These are phyloP conservation scores for Teinopalpus imperialis DNA, from an alignment of 2,888 invertebrate species.

Conservation along the genomic window DNA sequence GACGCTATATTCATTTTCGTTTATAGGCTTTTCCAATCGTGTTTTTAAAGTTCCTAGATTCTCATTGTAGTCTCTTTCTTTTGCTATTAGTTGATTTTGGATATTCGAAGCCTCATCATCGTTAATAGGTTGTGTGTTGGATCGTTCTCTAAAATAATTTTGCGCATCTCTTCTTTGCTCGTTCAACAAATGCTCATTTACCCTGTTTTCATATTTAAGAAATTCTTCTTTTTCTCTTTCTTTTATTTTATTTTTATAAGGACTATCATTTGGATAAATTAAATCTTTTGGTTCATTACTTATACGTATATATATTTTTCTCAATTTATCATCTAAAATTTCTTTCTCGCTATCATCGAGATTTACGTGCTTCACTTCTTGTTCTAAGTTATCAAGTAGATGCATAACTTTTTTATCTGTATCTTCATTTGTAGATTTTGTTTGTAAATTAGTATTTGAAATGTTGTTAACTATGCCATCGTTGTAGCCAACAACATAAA, in stretches of 20 bases:
- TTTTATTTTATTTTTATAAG: conserved; percentile 3
- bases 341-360: conserved; percentile 49
- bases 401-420: conserved; percentile 48
- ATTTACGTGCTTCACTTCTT: conserved; percentile 53
- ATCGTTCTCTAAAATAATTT: conserved; percentile 1
- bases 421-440: conserved; percentile 37
- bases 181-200: conserved; percentile 15
- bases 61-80: conserved; percentile 8
- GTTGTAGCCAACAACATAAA: background rate
- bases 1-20: conserved; percentile 10
- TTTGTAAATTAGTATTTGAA: conserved; percentile 14
- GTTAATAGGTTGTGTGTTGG: background rate
- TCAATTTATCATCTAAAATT: conserved; percentile 56
- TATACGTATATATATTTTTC: conserved; percentile 52
- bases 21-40: conserved; percentile 23
- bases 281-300: conserved; percentile 18
- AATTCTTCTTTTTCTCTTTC: conserved; percentile 11
- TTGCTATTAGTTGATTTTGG: conserved; percentile 7
- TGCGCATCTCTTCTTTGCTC: conserved; percentile 4
- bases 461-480: conserved; percentile 14
- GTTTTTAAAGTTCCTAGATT: conserved; percentile 14
- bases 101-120: conserved; percentile 1
- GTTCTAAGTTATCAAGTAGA: conserved; percentile 55
- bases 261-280: background rate
- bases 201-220: conserved; percentile 20